Percentiles rank a stretch among this genome's conserved stretches.
These are phyloP conservation scores for Scaptomyza reducta DNA, from an alignment of 2,888 invertebrate species.

Conservation along the genomic window DNA sequence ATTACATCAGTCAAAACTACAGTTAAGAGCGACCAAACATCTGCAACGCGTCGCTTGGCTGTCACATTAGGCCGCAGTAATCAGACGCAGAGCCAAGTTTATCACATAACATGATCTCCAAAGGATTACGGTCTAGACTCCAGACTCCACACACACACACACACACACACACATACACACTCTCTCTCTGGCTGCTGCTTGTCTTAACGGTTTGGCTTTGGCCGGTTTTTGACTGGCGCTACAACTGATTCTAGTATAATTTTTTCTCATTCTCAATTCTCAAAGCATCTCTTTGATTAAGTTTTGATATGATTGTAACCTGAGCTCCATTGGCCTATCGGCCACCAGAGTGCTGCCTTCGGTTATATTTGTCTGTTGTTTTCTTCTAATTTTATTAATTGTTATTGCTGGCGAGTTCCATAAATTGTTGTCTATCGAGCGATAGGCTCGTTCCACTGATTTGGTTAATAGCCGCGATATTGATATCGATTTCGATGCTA, in stretches of 20 bases:
- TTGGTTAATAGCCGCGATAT: slow-evolving; percentile 72
- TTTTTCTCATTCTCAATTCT: slow-evolving; percentile 12
- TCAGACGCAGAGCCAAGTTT: slow-evolving; percentile 72
- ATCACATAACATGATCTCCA: slow-evolving; percentile 70
- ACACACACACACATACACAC: slow-evolving; percentile 5
- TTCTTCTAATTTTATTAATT: slow-evolving; percentile 78
- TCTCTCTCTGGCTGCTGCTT: slow-evolving; percentile 15
- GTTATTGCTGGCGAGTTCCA: slow-evolving; percentile 77
- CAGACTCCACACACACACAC: slow-evolving; percentile 28
- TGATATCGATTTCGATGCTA: slow-evolving; percentile 71
- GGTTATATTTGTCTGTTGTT: slow-evolving; percentile 26
- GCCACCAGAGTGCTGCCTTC: slow-evolving; percentile 50
- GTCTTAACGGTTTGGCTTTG: slow-evolving; percentile 59
- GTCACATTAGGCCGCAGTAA: slow-evolving; percentile 75
- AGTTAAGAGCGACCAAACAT: slow-evolving; percentile 52
- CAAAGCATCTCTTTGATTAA: slow-evolving; percentile 63
- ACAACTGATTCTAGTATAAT: slow-evolving; percentile 22
- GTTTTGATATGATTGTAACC: slow-evolving; percentile 70
- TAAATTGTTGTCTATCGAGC: slow-evolving; percentile 65
- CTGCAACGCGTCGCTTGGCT: slow-evolving; percentile 70
- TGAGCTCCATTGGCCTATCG: slow-evolving; percentile 47
- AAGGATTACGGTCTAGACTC: slow-evolving; percentile 73
- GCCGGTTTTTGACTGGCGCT: slow-evolving; percentile 65
- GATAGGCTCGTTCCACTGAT: slow-evolving; percentile 72
- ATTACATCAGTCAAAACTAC: slow-evolving; percentile 74